These are phyloP conservation scores for human (Homo sapiens) DNA, from an alignment of 2,113 vertebrate species.

Conservation along the genomic window GRCh38 chr2:48090501-48091000, in stretches of 20 bases:
- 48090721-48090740: slow-evolving; percentile 12
- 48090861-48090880: slow-evolving; percentile 2
- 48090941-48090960: not conserved
- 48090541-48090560: not conserved
- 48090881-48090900: not conserved
- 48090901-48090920: not conserved
- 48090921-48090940: not conserved
- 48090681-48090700: not conserved
- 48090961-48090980: not conserved
- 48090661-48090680: slow-evolving; percentile 21
- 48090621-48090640: slow-evolving; percentile 34
- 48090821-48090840: not conserved
- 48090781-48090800: not conserved
- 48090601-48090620: not conserved
- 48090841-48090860: not conserved
- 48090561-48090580: slow-evolving; percentile 16
- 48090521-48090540: not conserved
- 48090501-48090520: not conserved
- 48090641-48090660: slow-evolving; percentile 52
- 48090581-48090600: not conserved
- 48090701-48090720: slow-evolving; percentile 9
- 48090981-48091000: not conserved
- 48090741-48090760: not conserved
- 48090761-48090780: not conserved
- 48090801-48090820: not conserved